Base-by-base conservation (phyloP, 2,113 vertebrate genomes). In the Ictidomys tridecemlineatus region DNA sequence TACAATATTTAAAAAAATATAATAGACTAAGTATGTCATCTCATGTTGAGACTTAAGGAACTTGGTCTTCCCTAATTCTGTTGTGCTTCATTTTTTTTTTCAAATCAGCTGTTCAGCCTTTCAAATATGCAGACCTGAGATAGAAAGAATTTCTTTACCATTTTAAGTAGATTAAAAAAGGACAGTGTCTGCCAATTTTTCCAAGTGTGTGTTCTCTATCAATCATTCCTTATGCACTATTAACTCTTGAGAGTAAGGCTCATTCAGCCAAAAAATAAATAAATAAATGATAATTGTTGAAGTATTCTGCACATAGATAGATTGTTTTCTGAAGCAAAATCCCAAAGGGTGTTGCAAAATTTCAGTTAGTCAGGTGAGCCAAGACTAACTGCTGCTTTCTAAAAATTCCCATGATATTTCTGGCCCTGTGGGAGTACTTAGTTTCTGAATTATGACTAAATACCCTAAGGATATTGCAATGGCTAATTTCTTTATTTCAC, bases 391-490 rank as follows among this genome's bases (percentile, higher is more conserved):
- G 37, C n/a, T 42, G 32, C 11, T 65, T 89, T 72, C 74, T 78
- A 69, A 4, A 95, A 94, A 8, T 63, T 72, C 37, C 65, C 70
- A 76, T 78, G 45, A 82, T 72, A 77, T 70, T 65, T 92, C 72
- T 95, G 76, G 93, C 32, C 53, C 63, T n/a, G 48, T 69, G 73
- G 73, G 45, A 91, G 74, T 53, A 63, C 48, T 85, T 82, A 53
- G 42, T 78, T 84, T 56, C 69, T 65, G 39, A 78, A 7, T 86
- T 92, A 30, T 63, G 65, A 63, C 69, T 94, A 91, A 94, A 79
- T 56, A 56, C 39, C 63, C 39, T 74, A 65, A 90, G 42, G 78
- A 82, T 93, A 91, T 14, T 26, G 48, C 95, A 93, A 58, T 3
- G 5, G 8, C 4, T 39, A 30, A 32, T 79, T 63, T 74, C 58